Conservation (phyloP, 1,140 invertebrate species). For the Hypsibius dujardini region DNA sequence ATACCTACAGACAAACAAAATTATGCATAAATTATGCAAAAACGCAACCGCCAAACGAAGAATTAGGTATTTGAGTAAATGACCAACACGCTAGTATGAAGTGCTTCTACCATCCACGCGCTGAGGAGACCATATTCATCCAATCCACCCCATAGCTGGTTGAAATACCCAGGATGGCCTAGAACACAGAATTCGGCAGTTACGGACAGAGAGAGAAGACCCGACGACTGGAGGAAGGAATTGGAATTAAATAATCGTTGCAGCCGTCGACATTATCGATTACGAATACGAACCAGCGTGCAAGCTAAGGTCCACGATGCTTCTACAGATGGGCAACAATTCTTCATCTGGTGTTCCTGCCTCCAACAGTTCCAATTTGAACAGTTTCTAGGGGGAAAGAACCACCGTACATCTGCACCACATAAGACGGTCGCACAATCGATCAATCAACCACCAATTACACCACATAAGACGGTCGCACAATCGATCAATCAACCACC, state of each 20-base stretch:
- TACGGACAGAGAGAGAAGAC: conserved; percentile 17
- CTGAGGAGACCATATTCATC: conserved; percentile 7
- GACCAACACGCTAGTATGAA: conserved; percentile 25
- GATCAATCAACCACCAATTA: not conserved
- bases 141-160: conserved; percentile 17
- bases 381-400: conserved; percentile 30
- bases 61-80: not conserved
- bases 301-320: conserved; percentile 48
- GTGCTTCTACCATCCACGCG: conserved; percentile 16
- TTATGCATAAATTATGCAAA: not conserved
- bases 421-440: not conserved
- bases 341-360: conserved; percentile 45
- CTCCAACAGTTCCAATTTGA: conserved; percentile 46
- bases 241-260: conserved; percentile 43
- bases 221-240: not conserved
- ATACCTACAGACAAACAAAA: conserved; percentile 34
- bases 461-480: not conserved
- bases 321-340: conserved; percentile 42
- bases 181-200: conserved; percentile 2
- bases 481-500: not conserved
- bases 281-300: conserved; percentile 47
- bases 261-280: conserved; percentile 52
- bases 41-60: conserved; percentile 19
- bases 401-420: not conserved
- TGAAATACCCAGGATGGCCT: conserved; percentile 10